These are phyloP conservation scores for Zaprionus obscuricornis DNA, from an alignment of 2,888 invertebrate species.

Conservation along the genomic window DNA sequence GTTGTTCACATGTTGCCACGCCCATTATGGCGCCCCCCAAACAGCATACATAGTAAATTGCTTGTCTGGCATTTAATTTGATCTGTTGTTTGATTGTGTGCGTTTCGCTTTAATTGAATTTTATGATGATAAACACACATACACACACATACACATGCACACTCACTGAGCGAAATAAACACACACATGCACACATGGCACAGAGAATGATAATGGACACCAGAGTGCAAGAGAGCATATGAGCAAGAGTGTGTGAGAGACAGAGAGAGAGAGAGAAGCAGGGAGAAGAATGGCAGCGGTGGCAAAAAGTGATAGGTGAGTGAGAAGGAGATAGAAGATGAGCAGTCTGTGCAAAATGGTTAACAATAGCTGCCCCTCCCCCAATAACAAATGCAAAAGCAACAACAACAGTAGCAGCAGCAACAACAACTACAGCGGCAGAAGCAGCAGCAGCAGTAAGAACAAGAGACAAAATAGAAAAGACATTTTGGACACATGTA, in stretches of 20 bases:
- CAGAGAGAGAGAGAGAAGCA: too few species aligned
- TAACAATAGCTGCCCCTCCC: too few species aligned
- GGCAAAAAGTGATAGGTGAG: too few species aligned
- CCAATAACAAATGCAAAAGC: background rate
- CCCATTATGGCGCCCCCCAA: constrained; percentile 48
- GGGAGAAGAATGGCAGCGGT: too few species aligned
- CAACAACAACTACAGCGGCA: too few species aligned
- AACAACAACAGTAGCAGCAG: background rate
- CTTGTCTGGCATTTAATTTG: constrained; percentile 78
- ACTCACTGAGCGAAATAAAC: constrained; percentile 1
- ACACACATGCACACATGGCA: background rate
- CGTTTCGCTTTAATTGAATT: constrained; percentile 77
- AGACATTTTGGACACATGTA: constrained; percentile 40
- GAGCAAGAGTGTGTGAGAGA: too few species aligned
- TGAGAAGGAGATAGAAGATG: too few species aligned
- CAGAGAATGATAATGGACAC: constrained; percentile 28
- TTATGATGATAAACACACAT: constrained; percentile 67
- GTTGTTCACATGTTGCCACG: constrained; percentile 52
- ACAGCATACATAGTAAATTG: constrained; percentile 66
- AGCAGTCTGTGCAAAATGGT: too few species aligned
- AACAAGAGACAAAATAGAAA: constrained; percentile 17
- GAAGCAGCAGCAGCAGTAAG: background rate
- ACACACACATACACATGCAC: constrained; percentile 19
- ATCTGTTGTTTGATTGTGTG: constrained; percentile 78
- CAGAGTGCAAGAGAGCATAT: too few species aligned